Evolutionary conservation across 2,888 invertebrate genomes (phyloP), one percentile per base, ranked within the genome.

Genomic region (Netelia melanura): DNA sequence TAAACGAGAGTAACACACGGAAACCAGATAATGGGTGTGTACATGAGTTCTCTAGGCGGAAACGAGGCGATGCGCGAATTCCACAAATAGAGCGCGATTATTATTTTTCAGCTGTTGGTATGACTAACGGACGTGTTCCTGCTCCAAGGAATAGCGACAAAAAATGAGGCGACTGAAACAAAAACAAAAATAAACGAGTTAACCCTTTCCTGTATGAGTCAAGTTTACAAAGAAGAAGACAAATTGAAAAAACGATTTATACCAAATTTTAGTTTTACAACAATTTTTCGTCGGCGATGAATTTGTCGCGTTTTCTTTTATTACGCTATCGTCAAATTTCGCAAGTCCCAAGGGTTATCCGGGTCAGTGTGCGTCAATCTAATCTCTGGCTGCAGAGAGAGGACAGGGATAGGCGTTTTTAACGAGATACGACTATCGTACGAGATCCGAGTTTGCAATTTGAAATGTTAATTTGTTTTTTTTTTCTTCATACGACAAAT

Each of bases 31-130:
- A 85, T 80, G 64, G 43, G 23, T 56, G 62, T 54, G 52, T 52
- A 11, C 17, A 54, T 62, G 43, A 48, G 70, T 65, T 56, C 52
- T 76, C 79, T 79, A 82, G 71, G 75, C 75, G 79, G 75, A 79
- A 85, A 75, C 75, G 62, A 70, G 61, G 61, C 61, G 82, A 82
- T 79, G 82, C 70, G 85, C 71, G 76, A 71, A 82, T 85, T 82
- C 82, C 67, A 80, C 38, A 80, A 85, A 85, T 85, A 82, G 82
- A 79, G 79, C n/a, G 17, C 61, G 82, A 82, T 82, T 75, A 70
- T 72, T 30, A 70, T 38, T 25, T 76, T 52, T 65, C 56, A 62
- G 72, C 76, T 72, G 25, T 25, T 68, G n/a, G 72, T 2, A 58
- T 81, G 67, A 76, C 72, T 72, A 81, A 75, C 23, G 56, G 65